Conservation (phyloP, 2,888 invertebrate genomes). For the Eurytoma californica region DNA sequence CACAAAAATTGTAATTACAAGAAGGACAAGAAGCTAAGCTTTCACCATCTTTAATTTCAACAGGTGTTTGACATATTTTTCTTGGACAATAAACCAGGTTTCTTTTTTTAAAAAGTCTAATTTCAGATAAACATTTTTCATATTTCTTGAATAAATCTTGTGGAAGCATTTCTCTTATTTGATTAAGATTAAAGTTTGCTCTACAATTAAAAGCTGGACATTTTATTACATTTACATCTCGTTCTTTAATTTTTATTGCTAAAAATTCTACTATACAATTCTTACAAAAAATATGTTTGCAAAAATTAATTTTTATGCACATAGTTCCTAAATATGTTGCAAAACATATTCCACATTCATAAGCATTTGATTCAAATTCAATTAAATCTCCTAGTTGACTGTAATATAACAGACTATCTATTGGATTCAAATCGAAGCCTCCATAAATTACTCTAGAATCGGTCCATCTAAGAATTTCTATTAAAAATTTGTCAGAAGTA, state of each 20-base stretch:
- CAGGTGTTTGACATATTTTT: slow-evolving; percentile 61
- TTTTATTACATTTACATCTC: slow-evolving; percentile 47
- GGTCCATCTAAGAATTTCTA: slow-evolving; percentile 40
- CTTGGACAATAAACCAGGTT: slow-evolving; percentile 65
- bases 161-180: slow-evolving; percentile 58
- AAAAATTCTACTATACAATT: slow-evolving; percentile 61
- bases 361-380: slow-evolving; percentile 57
- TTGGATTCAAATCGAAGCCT: slow-evolving; percentile 56
- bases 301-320: slow-evolving; percentile 59
- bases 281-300: slow-evolving; percentile 62
- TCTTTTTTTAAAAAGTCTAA: slow-evolving; percentile 59
- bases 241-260: slow-evolving; percentile 58
- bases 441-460: slow-evolving; percentile 60
- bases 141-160: slow-evolving; percentile 61
- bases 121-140: slow-evolving; percentile 58
- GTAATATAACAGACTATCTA: slow-evolving; percentile 57
- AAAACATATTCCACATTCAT: slow-evolving; percentile 64
- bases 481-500: slow-evolving; percentile 41
- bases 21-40: slow-evolving; percentile 61
- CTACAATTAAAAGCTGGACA: slow-evolving; percentile 62
- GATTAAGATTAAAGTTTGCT: slow-evolving; percentile 43
- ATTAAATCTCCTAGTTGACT: slow-evolving; percentile 39
- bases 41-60: slow-evolving; percentile 58
- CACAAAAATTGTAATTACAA: slow-evolving; percentile 65
- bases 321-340: slow-evolving; percentile 57